Evolutionary conservation across 2,797 vertebrate species (phyloP), one percentile per base, ranked within the genome.

Genomic region (Leptoclinus maculatus): DNA sequence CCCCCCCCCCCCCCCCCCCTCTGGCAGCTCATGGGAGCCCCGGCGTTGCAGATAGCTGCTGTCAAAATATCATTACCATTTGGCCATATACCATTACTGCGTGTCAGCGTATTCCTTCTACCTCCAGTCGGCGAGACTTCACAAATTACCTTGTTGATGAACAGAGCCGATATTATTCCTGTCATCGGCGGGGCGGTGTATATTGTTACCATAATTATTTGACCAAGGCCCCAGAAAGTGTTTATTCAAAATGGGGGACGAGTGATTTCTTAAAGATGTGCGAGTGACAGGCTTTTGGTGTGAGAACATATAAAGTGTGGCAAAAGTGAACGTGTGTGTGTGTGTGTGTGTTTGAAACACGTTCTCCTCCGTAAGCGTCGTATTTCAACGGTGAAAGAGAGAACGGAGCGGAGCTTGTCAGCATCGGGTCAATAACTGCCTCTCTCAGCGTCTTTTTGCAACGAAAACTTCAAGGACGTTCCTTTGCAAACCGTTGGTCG

Each of bases 221-320:
- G 83, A 92, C 85, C 86, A 89, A 92, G 88, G 79, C 89, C 86
- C 87, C 84, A 85, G 86, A 85, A 91, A 89, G 85, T 91, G 88
- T 92, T 94, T 89, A 88, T 86, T 88, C 88, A 86, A 27, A 90
- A 86, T 5, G 74, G 77, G 76, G 81, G 85, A 83, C 59, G 88
- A 91, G 86, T 93, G 91, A 95, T 94, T 92, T 93, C 89, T 93
- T 91, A 91, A 93, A 92, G 89, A 91, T 92, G 87, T 91, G 90
- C 70, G 45, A 87, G 87, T 88, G 91, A 90, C 89, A 90, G 86
- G 73, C 72, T n/a, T 88, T 86, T 89, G 79, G 76, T 90, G 74
- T 54, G 87, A 79, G 80, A 78, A 78, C 51, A 71, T 66, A 19
- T 21, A 38, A 59, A 76, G 76, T 74, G 76, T 77, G 47, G 85